Base-by-base conservation (phyloP, 2,888 invertebrate species). In the Xanthorhoe designata region DNA sequence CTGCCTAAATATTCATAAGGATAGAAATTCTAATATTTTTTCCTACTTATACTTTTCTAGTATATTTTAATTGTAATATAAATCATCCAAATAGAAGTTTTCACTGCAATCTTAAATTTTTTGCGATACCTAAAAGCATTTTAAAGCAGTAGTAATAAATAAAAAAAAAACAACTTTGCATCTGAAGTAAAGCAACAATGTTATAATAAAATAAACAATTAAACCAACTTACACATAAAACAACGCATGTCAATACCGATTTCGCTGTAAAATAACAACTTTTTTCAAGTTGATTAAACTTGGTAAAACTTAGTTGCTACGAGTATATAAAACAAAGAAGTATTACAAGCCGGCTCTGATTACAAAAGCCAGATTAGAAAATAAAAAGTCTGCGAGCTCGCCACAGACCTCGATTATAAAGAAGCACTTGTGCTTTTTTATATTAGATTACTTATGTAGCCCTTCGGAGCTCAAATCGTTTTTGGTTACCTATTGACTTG, bases 311-410 rank as follows among this genome's bases (percentile, higher is more conserved):
- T n/a, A 35, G 18, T 51, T 42, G 8, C 35, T 51, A n/a, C n/a
- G n/a, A n/a, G n/a, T n/a, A n/a, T 24, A 29, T 52, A 60, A 47
- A 54, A 56, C 38, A 24, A 51, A 52, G 10, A 55, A 59, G 29
- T 47, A 15, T 7, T 19, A 5, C 50, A 47, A 42, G 51, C 50
- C 19, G 29, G 52, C 53, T 42, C 38, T 62, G 15, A 61, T 54
- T 24, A 61, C 61, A 10, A 38, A n/a, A 62, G 38, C 50, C 50
- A n/a, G 51, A 51, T 62, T 56, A 62, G 55, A 62, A 56, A 62
- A 42, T 47, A 29, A 35, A 50, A 56, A 51, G 8, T 42, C 24
- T 13, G 35, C 24, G 24, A 59, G 51, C 50, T 32, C 13, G 51
- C 59, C 38, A 13, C 45, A 52, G 52, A 45, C 6, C 53, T 15